These are phyloP conservation scores for Hypsopygia costalis DNA, from an alignment of 2,888 invertebrate species.

Conservation along the genomic window DNA sequence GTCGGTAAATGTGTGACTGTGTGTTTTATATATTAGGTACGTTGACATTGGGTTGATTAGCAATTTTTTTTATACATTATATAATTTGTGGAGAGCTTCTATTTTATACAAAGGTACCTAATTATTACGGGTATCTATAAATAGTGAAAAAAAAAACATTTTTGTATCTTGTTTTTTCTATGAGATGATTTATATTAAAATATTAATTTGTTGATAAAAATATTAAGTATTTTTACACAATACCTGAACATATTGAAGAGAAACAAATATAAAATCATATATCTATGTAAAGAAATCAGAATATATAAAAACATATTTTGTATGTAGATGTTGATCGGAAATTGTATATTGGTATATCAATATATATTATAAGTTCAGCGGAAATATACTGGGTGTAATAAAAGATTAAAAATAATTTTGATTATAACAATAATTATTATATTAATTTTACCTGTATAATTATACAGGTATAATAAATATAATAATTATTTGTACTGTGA, in stretches of 20 bases:
- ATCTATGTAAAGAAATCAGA: conserved; percentile 65
- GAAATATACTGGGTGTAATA: too few relatives aligned
- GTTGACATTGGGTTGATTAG: conserved; percentile 24
- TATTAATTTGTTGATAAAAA: conserved; percentile 71
- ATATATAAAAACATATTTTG: conserved; percentile 68
- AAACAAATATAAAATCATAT: conserved; percentile 60
- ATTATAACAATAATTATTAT: too few relatives aligned
- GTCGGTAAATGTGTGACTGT: conserved; percentile 26
- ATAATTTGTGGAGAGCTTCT: conserved; percentile 56
- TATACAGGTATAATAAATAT: too few relatives aligned
- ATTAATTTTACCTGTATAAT: too few relatives aligned
- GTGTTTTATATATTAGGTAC: conserved; percentile 26
- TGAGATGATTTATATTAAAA: conserved; percentile 71
- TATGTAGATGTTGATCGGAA: conserved; percentile 49
- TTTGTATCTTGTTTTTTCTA: conserved; percentile 72
- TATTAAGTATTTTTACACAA: conserved; percentile 78
- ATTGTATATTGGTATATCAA: conserved; percentile 5
- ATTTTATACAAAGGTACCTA: conserved; percentile 64
- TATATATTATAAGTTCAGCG: too few relatives aligned
- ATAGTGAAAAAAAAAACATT: conserved; percentile 34
- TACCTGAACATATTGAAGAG: conserved; percentile 70
- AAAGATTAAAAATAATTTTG: not conserved
- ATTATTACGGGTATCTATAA: conserved; percentile 48
- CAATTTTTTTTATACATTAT: conserved; percentile 32
- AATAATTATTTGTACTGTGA: too few relatives aligned